Base-by-base conservation (phyloP, 2,888 invertebrate genomes). In the Dolichopus griseipennis region DNA sequence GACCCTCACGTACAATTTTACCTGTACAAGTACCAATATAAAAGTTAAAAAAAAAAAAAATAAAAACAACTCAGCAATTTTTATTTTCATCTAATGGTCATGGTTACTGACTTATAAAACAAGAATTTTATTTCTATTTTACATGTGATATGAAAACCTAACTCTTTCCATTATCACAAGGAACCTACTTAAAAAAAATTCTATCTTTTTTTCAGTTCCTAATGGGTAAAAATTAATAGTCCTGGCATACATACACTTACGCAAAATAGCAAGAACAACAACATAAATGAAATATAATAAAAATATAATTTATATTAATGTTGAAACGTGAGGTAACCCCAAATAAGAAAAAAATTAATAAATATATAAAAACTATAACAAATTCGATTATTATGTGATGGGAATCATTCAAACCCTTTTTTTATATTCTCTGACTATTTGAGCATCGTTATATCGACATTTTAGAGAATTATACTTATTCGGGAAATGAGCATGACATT, bases 221-320 rank as follows among this genome's bases (percentile, higher is more conserved):
- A 4, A 27, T 4, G 2, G 27, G 27, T 27, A 4, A 8, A 8
- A 37, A 12, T 37, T 37, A 37, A 37, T 37, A 37, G 8, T 37
- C 37, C 52, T 52, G 9, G 52, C 52, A 18, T 7, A 37, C 37
- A 37, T 37, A 37, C 8, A 37, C 37, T 37, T 10, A 37, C 37
- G 12, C 37, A 37, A 7, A 37, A 37, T 9, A 34, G 9, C 5
- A 34, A 34, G 34, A 37, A 37, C 3, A 37, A 37, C 4, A 37
- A 37, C 1, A 37, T 7, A 37, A 37, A 52, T 52, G 2, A 52
- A 15, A 18, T 52, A 27, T 15, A 52, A 52, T 18, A 52, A 52
- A 18, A 52, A 52, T 52, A 52, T 52, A 52, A 52, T 52, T 52
- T 52, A 52, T n/a, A 52, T 52, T 52, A 52, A 52, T 52, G 52